Base-by-base conservation (phyloP, 2,113 vertebrate genomes). In the Aleadryas rufinucha region DNA sequence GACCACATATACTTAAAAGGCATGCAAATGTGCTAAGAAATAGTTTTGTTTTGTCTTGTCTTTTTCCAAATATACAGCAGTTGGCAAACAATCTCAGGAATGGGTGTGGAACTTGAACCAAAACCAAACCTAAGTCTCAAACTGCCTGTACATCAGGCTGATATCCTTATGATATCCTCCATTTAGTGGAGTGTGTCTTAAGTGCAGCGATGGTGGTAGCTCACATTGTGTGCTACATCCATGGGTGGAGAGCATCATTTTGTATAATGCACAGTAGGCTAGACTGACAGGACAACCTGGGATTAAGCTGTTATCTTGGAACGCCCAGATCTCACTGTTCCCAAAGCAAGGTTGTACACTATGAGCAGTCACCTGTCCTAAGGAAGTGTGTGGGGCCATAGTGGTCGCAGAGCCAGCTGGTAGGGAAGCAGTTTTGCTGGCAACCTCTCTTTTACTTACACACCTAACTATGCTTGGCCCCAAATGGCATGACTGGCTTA, bases 381-480 rank as follows among this genome's bases (percentile, higher is more conserved):
- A 70, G 39, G 39, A 79, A 42, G 52, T 0, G 6, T 0, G 0
- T 69, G 79, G 42, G 37, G 24, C 47, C 11, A 4, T 2, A 13
- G 47, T 42, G 35, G n/a, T 53, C 0, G 0, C 8, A 30, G 68
- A 66, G 59, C 33, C 37, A 52, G 24, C 71, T 68, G 41, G 22
- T 5, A 42, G 50, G 45, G 56, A 19, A 70, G 50, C 17, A 28
- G 21, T 50, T 87, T 42, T 84, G 20, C 26, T 70, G 61, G 69
- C n/a, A 39, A n/a, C 6, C 16, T 85, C 27, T 69, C 22, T 53
- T 52, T n/a, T 75, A 3, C 28, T 72, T 45, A 41, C 21, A 37
- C 39, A 57, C 15, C 9, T 31, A 56, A 27, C 59, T 56, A 2
- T 23, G 30, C 8, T 3, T 65, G 59, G 45, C 37, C 53, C n/a